A percentile compares a stretch with the other conserved stretches of the same genome.
These are phyloP conservation scores for Orestias chungarensis DNA, from an alignment of 2,797 vertebrate species.

Conservation along the genomic window DNA sequence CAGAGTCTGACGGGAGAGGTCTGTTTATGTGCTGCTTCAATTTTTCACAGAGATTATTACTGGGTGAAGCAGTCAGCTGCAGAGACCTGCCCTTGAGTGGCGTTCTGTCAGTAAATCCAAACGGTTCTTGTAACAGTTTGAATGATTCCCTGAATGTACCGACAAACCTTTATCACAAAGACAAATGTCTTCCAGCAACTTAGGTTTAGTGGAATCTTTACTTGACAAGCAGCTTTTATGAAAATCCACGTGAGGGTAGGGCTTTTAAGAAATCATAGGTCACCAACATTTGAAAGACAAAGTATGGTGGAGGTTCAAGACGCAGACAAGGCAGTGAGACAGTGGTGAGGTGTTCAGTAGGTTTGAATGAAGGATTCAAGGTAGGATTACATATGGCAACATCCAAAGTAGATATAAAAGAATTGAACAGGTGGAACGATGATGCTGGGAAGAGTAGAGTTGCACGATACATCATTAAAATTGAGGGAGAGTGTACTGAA, in stretches of 20 bases:
- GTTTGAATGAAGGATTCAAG: neutral
- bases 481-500: too few relatives aligned
- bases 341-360: neutral
- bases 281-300: neutral
- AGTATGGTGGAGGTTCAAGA: neutral
- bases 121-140: neutral
- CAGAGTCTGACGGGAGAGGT: constrained; percentile 10
- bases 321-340: neutral
- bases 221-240: neutral
- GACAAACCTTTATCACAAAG: neutral
- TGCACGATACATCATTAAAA: too few relatives aligned
- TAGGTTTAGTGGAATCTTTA: neutral
- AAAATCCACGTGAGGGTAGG: neutral
- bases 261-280: neutral
- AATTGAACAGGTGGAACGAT: neutral
- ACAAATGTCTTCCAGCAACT: neutral
- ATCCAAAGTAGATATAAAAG: too few relatives aligned
- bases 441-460: neutral
- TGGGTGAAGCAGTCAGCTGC: neutral
- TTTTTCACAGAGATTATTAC: constrained; percentile 23
- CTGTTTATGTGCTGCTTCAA: constrained; percentile 23
- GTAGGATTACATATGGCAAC: neutral
- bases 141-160: too few relatives aligned
- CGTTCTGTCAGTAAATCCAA: neutral
- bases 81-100: constrained; percentile 3